phyloP scores from a whole-genome alignment of 2,888 invertebrate genomes.

The Volucella inflata region DNA sequence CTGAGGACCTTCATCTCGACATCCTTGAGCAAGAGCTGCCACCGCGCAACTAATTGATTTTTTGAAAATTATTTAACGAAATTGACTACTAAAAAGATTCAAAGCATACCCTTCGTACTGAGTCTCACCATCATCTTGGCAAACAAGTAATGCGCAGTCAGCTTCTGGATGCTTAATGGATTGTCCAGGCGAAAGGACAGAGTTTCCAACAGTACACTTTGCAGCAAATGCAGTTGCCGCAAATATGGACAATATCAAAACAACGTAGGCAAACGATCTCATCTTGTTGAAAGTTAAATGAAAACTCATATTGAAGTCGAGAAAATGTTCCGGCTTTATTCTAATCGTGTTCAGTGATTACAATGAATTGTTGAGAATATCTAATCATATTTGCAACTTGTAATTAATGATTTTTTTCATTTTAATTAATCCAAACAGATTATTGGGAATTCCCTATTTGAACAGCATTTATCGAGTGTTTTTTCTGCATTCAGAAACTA shows the following conservation, averaged over 20 bases:
- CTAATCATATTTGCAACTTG: too few species aligned
- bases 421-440: too few species aligned
- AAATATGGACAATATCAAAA: neutral
- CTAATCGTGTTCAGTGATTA: too few species aligned
- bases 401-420: too few species aligned
- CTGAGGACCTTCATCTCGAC: neutral
- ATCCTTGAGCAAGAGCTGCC: neutral
- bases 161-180: slow-evolving; percentile 79
- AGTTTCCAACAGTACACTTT: neutral
- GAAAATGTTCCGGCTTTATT: neutral
- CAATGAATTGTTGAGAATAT: too few species aligned
- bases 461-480: too few species aligned
- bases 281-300: neutral
- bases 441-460: too few species aligned
- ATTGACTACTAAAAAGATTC: neutral
- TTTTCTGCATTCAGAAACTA: too few species aligned
- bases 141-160: slow-evolving; percentile 79
- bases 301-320: neutral
- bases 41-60: neutral
- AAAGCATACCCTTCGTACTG: neutral
- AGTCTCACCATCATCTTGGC: slow-evolving; percentile 76
- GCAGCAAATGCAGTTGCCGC: neutral
- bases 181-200: slow-evolving; percentile 80
- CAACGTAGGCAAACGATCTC: neutral
- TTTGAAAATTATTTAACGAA: neutral